A percentile compares a stretch with the other conserved stretches of the same genome.
These are phyloP conservation scores for Virgularia gustaviana DNA, from an alignment of 92 coral and sea anemone species.

Conservation along the genomic window DNA sequence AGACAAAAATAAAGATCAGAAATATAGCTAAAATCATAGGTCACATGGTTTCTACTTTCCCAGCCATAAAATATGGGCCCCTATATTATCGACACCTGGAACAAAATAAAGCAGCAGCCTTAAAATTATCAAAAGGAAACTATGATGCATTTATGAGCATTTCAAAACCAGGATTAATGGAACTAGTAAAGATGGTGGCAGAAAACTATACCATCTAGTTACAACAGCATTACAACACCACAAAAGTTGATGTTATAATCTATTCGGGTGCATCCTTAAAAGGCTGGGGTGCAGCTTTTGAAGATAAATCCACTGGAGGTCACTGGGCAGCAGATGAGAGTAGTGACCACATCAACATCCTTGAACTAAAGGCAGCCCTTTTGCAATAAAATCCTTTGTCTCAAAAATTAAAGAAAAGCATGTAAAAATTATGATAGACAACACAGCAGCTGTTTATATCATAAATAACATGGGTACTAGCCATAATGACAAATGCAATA, in stretches of 20 bases:
- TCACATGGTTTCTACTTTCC: conserved; percentile 24
- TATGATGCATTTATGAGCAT: conserved; percentile 12
- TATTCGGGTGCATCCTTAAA: conserved; percentile 11
- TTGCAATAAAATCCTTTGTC: conserved; percentile 51
- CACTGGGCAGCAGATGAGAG: conserved; percentile 10
- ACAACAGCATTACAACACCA: background rate
- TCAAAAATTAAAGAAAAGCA: conserved; percentile 46
- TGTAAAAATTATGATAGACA: conserved; percentile 56
- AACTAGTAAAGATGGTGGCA: conserved; percentile 23
- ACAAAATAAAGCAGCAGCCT: background rate
- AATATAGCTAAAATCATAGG: conserved; percentile 31
- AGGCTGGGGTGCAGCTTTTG: conserved; percentile 29
- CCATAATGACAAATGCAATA: conserved; percentile 37
- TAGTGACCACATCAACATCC: background rate
- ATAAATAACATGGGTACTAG: conserved; percentile 61
- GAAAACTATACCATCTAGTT: background rate
- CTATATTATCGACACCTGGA: conserved; percentile 25
- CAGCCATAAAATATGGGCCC: conserved; percentile 24
- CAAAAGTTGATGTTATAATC: conserved; percentile 14
- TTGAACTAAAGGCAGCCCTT: conserved; percentile 45
- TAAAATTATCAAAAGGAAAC: background rate
- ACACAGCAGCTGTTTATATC: conserved; percentile 45
- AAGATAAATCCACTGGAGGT: conserved; percentile 19
- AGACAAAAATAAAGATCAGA: background rate
- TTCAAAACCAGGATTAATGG: background rate